A percentile compares a stretch with the other conserved stretches of the same genome.
These are phyloP conservation scores for Eristalinus sepulchralis DNA, from an alignment of 2,888 invertebrate genomes.

Conservation along the genomic window DNA sequence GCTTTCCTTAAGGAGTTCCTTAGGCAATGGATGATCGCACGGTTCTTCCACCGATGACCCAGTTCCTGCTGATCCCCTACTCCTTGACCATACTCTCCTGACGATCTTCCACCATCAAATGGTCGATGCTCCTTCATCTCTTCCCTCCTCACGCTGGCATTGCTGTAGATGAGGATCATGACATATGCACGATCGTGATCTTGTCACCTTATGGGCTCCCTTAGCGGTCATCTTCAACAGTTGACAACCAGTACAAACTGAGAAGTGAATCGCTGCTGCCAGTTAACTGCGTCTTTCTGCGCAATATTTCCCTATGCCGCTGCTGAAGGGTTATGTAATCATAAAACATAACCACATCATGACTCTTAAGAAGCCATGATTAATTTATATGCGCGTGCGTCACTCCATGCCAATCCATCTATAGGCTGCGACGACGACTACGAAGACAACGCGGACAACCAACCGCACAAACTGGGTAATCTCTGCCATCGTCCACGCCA, in stretches of 20 bases:
- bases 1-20: no score
- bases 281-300: background rate
- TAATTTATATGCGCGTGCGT: constrained; percentile 69
- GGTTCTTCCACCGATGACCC: no score
- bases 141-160: no score
- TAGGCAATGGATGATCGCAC: no score
- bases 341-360: constrained; percentile 34
- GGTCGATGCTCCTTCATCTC: no score
- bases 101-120: no score
- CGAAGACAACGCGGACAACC: background rate
- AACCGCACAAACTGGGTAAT: constrained; percentile 26
- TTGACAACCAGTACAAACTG: background rate
- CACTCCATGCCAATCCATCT: constrained; percentile 61
- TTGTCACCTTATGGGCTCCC: no score
- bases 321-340: constrained; percentile 30
- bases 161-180: no score
- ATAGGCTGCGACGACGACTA: constrained; percentile 6
- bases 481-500: constrained; percentile 40
- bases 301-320: background rate
- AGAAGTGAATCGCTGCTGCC: constrained; percentile 1
- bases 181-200: no score
- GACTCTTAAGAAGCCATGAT: constrained; percentile 49
- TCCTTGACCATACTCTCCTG: no score
- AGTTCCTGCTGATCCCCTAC: no score
- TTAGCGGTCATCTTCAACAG: background rate